These are phyloP conservation scores for Morpho deidamia DNA, from an alignment of 2,888 invertebrate genomes.

Conservation along the genomic window DNA sequence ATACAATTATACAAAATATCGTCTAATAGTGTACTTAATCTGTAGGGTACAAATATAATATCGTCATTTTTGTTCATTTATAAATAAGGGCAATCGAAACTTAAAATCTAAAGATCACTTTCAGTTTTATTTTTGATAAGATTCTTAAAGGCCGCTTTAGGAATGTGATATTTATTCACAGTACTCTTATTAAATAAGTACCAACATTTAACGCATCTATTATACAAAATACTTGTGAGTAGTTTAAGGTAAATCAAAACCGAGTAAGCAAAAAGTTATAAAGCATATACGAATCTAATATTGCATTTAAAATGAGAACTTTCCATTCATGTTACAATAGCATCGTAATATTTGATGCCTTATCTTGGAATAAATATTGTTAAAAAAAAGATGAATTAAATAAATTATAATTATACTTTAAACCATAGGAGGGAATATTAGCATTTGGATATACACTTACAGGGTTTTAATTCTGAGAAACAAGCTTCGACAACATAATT, in stretches of 20 bases:
- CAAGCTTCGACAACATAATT: neutral
- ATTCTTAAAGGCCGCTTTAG: constrained; percentile 34
- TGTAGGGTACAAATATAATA: constrained; percentile 48
- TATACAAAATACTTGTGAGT: neutral
- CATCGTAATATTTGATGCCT: too few species aligned
- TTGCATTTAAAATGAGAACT: too few species aligned
- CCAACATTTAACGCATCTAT: neutral
- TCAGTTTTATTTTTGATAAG: constrained; percentile 19
- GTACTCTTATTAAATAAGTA: constrained; percentile 3
- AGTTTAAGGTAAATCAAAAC: too few species aligned
- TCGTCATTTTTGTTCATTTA: constrained; percentile 62
- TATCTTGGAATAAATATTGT: too few species aligned
- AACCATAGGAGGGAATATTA: too few species aligned
- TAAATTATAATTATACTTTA: too few species aligned
- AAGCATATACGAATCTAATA: too few species aligned
- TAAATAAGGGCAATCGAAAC: constrained; percentile 40
- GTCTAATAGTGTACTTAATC: constrained; percentile 63
- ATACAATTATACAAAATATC: constrained; percentile 75
- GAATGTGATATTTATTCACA: constrained; percentile 40
- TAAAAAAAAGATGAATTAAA: too few species aligned
- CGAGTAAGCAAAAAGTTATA: too few species aligned
- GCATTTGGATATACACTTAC: too few species aligned
- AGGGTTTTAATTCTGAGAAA: too few species aligned
- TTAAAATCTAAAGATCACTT: constrained; percentile 32
- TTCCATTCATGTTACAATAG: too few species aligned